Conservation (phyloP, 2,113 vertebrate species). For the Campylomormyrus numenius region DNA sequence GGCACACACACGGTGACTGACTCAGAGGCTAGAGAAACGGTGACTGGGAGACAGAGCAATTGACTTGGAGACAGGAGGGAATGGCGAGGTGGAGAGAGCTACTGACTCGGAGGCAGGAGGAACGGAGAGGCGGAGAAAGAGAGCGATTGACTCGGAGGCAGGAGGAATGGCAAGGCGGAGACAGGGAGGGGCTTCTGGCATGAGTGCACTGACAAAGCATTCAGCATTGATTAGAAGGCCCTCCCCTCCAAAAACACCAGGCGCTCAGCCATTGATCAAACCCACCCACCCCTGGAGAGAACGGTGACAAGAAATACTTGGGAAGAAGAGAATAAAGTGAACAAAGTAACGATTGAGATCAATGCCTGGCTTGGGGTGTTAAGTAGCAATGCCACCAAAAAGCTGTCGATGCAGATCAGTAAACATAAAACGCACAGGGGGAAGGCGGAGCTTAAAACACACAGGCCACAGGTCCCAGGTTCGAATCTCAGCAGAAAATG, state of each 20-base stretch:
- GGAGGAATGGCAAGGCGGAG: neutral
- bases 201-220: neutral
- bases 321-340: neutral
- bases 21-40: neutral
- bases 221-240: neutral
- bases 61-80: neutral
- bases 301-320: neutral
- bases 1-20: neutral
- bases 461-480: neutral
- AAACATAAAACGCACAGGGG: neutral
- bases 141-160: neutral
- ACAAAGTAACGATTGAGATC: neutral
- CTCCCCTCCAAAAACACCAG: neutral
- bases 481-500: neutral
- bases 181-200: neutral
- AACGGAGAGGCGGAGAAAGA: neutral
- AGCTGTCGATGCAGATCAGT: neutral
- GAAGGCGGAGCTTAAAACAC: neutral
- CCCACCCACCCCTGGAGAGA: neutral
- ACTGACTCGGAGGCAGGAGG: neutral
- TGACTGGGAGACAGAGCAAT: neutral
- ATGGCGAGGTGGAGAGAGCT: neutral
- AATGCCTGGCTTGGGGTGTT: neutral
- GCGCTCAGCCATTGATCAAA: neutral
- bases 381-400: neutral